Conservation (phyloP, 2,797 vertebrate genomes). For the Perodicticus potto region DNA sequence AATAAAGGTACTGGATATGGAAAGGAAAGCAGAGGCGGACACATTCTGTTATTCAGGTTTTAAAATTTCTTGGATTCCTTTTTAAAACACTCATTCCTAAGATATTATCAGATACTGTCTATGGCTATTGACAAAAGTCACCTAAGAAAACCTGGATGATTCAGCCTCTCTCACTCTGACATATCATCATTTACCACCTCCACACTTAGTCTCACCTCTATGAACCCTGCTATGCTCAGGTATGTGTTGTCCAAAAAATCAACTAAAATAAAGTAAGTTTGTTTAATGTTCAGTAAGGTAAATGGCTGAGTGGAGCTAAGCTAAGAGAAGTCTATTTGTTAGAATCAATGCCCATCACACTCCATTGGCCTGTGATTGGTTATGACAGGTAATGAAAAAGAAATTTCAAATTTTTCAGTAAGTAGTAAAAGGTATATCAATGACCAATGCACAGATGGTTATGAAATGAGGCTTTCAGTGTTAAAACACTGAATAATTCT, state of each 20-base stretch:
- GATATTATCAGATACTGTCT: not conserved
- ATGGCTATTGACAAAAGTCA: not conserved
- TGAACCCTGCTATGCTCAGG: not conserved
- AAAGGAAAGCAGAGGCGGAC: not conserved
- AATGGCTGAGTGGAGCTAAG: not conserved
- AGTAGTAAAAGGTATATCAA: slow-evolving; percentile 48
- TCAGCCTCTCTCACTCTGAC: not conserved
- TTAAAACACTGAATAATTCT: slow-evolving; percentile 59
- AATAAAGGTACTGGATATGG: not conserved
- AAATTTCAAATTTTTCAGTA: slow-evolving; percentile 59
- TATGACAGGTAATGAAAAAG: slow-evolving; percentile 64
- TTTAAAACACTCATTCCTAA: not conserved
- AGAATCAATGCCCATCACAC: slow-evolving; percentile 14
- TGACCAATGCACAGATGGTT: slow-evolving; percentile 35
- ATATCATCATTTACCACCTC: not conserved
- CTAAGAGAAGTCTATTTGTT: slow-evolving; percentile 12
- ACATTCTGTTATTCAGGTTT: not conserved
- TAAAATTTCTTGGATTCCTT: not conserved
- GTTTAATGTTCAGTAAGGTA: not conserved
- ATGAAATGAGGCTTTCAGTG: slow-evolving; percentile 69
- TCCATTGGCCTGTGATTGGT: slow-evolving; percentile 53
- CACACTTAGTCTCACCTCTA: not conserved
- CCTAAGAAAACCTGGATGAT: not conserved
- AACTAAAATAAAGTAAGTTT: not conserved
- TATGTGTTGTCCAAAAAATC: not conserved